Evolutionary conservation across 1,140 invertebrate species (phyloP), one percentile per base, ranked within the genome.

Genomic region (Paraescarpia echinospica): DNA sequence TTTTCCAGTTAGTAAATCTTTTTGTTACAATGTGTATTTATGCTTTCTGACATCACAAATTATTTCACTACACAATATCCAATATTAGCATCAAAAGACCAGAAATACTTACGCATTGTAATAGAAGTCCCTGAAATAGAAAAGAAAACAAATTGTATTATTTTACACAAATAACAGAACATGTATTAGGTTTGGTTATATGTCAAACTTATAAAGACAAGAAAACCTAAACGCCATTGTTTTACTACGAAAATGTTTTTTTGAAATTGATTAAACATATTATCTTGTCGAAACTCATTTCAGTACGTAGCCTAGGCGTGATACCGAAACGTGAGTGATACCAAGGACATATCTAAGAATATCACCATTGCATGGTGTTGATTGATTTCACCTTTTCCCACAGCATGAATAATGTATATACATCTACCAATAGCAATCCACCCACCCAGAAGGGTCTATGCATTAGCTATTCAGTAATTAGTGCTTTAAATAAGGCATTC

Each of bases 401-500:
- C 22, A 77, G 59, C 59, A 31, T 77, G 59, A 27, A 77, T 77
- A 77, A 77, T 77, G 2, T 77, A 77, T 18, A 77, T 18, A 77
- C 27, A 18, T 27, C 59, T 31, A 5, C 41, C 59, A 77, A 27
- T 77, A 18, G 27, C 2, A 31, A 77, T 12, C 22, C 59, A 77
- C 18, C 59, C 59, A 77, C 59, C 14, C 4, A 27, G 1, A 14
- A 18, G 59, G 59, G 4, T 77, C 59, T 77, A 27, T 31, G 59
- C 59, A 77, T 77, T 77, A 77, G 22, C 59, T 77, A 77, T 77
- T 77, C 59, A 77, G 59, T 77, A 77, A 77, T 77, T 77, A 77
- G 59, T 77, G 59, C 4, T 77, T 77, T 77, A 77, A 77, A 77
- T 5, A 77, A 27, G 59, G 59, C 59, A 77, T 18, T 77, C 59